These are phyloP conservation scores for Phalacrocorax pelagicus DNA, from an alignment of 2,113 vertebrate genomes.

Conservation along the genomic window DNA sequence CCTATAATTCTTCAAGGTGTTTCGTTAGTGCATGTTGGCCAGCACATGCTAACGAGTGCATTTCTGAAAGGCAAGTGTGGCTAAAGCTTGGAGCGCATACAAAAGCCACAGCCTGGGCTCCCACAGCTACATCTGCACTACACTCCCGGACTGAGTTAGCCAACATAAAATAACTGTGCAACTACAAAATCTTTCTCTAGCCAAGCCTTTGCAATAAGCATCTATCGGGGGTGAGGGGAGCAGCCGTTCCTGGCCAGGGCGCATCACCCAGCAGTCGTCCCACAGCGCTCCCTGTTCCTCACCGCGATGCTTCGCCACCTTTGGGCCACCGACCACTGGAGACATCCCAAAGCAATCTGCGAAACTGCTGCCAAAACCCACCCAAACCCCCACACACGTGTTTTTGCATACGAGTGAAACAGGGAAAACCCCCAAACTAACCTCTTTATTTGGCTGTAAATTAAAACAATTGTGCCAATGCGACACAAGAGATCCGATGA, in stretches of 20 bases:
- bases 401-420: not conserved
- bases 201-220: fast-evolving
- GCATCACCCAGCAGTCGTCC: fast-evolving
- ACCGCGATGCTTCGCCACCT: not conserved
- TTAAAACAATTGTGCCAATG: not conserved
- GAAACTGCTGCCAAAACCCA: not conserved
- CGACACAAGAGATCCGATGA: not conserved
- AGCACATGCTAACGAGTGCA: fast-evolving
- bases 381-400: not conserved
- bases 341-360: not conserved
- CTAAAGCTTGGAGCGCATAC: not conserved
- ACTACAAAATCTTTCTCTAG: not conserved
- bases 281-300: fast-evolving
- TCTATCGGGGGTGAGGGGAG: fast-evolving
- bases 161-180: not conserved
- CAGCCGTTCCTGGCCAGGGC: fast-evolving
- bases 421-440: not conserved
- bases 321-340: not conserved
- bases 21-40: fast-evolving
- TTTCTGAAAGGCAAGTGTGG: not conserved
- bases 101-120: not conserved
- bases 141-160: not conserved
- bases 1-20: not conserved
- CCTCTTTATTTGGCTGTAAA: not conserved
- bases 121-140: not conserved